phyloP scores from a whole-genome alignment of 2,888 invertebrate genomes.

The Phaonia tiefii region DNA sequence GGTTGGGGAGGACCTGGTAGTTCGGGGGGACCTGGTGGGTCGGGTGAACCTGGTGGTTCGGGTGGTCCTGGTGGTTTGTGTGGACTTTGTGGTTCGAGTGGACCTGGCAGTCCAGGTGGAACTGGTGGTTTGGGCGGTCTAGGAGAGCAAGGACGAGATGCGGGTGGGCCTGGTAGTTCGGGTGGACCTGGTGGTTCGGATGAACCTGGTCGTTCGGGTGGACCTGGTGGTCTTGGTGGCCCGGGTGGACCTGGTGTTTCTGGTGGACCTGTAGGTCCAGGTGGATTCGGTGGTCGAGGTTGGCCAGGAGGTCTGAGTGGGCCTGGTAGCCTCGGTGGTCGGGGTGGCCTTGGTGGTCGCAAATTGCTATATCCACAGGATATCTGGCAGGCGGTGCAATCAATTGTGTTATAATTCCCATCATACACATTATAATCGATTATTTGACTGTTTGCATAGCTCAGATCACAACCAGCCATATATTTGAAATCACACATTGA shows the following conservation, averaged over 20 bases:
- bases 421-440: not conserved
- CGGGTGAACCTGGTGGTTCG: constrained; percentile 17
- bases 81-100: constrained; percentile 22
- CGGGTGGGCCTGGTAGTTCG: too few relatives aligned
- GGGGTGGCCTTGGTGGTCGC: not conserved
- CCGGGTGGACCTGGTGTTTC: constrained; percentile 13
- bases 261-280: not conserved
- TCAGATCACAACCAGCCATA: constrained; percentile 55
- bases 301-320: not conserved
- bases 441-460: constrained; percentile 18
- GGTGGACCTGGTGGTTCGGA: not conserved
- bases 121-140: not conserved
- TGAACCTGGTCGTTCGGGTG: too few relatives aligned
- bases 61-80: constrained; percentile 36
- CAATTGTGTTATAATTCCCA: not conserved
- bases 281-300: not conserved
- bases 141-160: not conserved
- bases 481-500: constrained; percentile 57
- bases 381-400: constrained; percentile 31
- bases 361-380: constrained; percentile 21
- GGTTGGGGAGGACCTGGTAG: not conserved
- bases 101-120: not conserved
- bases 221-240: not conserved
- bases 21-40: not conserved
- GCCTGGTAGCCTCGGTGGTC: constrained; percentile 1